A percentile compares a stretch with the other conserved stretches of the same genome.
These are phyloP conservation scores for Catagonus wagneri DNA, from an alignment of 2,113 vertebrate species.

Conservation along the genomic window DNA sequence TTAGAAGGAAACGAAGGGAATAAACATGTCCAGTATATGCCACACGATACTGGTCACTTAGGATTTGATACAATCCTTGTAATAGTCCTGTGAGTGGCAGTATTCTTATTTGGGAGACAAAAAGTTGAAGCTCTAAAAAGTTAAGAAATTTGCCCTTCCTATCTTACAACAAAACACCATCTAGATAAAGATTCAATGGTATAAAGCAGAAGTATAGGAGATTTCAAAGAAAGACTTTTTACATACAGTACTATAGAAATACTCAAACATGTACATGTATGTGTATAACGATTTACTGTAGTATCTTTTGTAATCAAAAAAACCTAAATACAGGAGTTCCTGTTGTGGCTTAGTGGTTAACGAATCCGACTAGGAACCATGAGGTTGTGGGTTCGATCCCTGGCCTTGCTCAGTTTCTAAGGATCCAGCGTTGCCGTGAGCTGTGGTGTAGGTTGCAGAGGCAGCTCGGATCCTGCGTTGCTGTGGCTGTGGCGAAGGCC, in stretches of 20 bases:
- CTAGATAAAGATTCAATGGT: not conserved
- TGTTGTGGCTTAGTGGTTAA: no score
- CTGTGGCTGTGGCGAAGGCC: no score
- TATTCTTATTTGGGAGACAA: not conserved
- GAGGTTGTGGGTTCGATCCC: no score
- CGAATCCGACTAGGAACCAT: no score
- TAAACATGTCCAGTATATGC: not conserved
- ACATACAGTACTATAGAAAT: not conserved
- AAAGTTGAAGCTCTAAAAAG: not conserved
- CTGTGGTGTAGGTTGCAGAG: no score
- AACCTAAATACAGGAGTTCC: not conserved
- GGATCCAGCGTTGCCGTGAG: no score
- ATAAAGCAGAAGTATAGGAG: not conserved
- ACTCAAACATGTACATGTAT: not conserved
- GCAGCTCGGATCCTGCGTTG: no score
- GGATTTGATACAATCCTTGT: not conserved
- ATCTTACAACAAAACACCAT: slow-evolving; percentile 21
- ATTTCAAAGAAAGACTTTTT: slow-evolving; percentile 7
- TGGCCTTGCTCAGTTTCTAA: no score
- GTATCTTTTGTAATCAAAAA: not conserved
- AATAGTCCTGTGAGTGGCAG: not conserved
- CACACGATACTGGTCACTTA: not conserved
- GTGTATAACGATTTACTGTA: not conserved
- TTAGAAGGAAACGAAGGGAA: not conserved
- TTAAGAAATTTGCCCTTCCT: not conserved